Percentiles rank a stretch among this genome's conserved stretches.
phyloP scores from a whole-genome alignment of 2,113 vertebrate species.

The Ceyx margarethae region DNA sequence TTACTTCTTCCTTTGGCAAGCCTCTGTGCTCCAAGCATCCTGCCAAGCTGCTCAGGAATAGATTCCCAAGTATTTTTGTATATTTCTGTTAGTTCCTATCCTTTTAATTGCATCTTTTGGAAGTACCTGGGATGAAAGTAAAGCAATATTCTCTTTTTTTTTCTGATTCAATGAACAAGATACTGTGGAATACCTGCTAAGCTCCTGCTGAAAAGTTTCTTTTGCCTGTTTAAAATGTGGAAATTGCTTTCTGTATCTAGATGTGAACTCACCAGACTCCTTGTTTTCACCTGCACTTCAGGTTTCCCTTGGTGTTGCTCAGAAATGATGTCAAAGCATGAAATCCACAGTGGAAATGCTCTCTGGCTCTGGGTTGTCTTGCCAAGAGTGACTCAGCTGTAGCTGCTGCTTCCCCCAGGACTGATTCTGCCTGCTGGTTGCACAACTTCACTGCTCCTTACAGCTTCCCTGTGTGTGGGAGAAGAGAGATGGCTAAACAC shows the following conservation, averaged over 20 bases:
- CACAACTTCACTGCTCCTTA: neutral
- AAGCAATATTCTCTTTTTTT: neutral
- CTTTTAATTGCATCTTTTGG: neutral
- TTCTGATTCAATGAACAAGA: neutral
- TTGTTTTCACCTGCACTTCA: neutral
- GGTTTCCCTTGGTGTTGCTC: neutral
- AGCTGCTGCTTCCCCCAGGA: neutral
- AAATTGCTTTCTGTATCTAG: neutral
- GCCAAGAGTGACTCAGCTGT: neutral
- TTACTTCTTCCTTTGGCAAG: slow-evolving; percentile 34
- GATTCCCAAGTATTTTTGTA: neutral
- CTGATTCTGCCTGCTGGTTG: neutral
- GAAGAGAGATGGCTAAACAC: neutral
- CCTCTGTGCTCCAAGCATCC: neutral
- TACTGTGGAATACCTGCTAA: neutral
- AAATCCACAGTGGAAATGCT: neutral
- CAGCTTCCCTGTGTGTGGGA: neutral
- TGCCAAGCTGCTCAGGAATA: neutral
- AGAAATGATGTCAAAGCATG: neutral
- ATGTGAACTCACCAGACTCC: neutral
- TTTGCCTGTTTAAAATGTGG: neutral
- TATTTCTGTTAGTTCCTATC: neutral
- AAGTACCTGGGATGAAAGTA: neutral
- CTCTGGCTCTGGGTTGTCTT: neutral
- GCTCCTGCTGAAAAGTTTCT: neutral